Conservation (phyloP, 2,888 invertebrate species). For the Steinernema hermaphroditum region DNA sequence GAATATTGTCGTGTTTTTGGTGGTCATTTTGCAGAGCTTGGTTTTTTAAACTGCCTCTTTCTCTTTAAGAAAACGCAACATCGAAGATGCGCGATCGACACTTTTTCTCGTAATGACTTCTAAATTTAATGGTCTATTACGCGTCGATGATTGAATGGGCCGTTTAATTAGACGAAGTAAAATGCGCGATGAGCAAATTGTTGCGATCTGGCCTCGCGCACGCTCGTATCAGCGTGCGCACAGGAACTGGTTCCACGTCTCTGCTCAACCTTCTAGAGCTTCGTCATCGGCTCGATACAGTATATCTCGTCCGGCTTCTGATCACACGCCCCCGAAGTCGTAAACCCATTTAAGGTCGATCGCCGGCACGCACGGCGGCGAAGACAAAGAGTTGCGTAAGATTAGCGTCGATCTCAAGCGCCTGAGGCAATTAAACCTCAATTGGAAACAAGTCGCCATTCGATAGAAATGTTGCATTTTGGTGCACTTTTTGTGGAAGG, state of each 20-base stretch:
- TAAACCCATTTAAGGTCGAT: slow-evolving; percentile 15
- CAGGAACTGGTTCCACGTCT: slow-evolving; percentile 9
- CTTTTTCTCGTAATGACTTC: slow-evolving; percentile 26
- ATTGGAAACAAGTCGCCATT: background rate
- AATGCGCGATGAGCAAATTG: slow-evolving; percentile 30
- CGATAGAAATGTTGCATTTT: background rate
- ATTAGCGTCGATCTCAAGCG: background rate
- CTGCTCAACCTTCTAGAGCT: slow-evolving; percentile 14
- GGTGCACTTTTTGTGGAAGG: background rate
- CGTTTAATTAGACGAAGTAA: slow-evolving; percentile 30
- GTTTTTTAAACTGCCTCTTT: too few species aligned
- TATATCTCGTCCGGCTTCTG: slow-evolving; percentile 7
- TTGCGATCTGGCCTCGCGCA: slow-evolving; percentile 30
- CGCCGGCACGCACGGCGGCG: background rate
- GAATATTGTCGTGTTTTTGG: too few species aligned
- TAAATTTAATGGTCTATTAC: slow-evolving; percentile 30
- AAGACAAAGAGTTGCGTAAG: slow-evolving; percentile 19
- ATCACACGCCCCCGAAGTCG: slow-evolving; percentile 26
- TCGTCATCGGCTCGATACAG: slow-evolving; percentile 17
- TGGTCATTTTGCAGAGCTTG: too few species aligned
- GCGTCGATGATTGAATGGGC: slow-evolving; percentile 29
- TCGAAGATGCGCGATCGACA: slow-evolving; percentile 8
- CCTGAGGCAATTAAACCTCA: slow-evolving; percentile 11
- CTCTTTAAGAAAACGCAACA: background rate
- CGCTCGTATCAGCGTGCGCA: slow-evolving; percentile 26